Evolutionary conservation across 2,113 vertebrate species (phyloP), one percentile per base, ranked within the genome.

Genomic region (Phaethon lepturus): DNA sequence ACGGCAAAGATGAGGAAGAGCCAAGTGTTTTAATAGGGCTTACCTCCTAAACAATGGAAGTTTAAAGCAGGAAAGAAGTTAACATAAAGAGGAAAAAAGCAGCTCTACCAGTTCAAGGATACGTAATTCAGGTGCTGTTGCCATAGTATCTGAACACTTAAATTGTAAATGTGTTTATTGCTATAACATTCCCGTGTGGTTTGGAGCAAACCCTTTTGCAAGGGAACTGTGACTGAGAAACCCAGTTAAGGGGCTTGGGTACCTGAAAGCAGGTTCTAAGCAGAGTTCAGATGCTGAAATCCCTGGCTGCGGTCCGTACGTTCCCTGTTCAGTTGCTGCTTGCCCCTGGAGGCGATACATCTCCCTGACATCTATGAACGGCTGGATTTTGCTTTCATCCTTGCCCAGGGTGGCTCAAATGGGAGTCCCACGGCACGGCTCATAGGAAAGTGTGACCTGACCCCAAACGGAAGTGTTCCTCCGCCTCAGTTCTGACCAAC

Each of bases 281-380:
- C 28, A 26, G 59, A 33, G 68, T 62, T 81, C 23, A 86, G 42
- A 10, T 55, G 38, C 47, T 55, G 40, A 86, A 83, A 64, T 74
- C 42, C 8, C 0, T n/a, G 28, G 6, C 35, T 44, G 40, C 1
- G 1, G 5, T 62, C 45, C 3, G 5, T 38, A 2, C 76, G 2
- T 50, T 88, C 24, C 35, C 50, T 69, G 7, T 31, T 62, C 53
- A 38, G 55, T 56, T 42, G 4, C 49, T 58, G 0, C 47, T 53
- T 80, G 33, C 11, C 25, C 10, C 35, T 76, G 86, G 38, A 67
- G 52, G 31, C 56, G 68, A 18, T 26, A 33, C 31, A 24, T 42
- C 40, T 68, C 42, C 23, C n/a, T 55, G 10, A 28, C 31, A 31
- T 42, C 17, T 52, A 0, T n/a, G 35, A 58, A 23, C 17, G 24